Conservation (phyloP, 2,113 vertebrate genomes). For the Oophaga pumilio region DNA sequence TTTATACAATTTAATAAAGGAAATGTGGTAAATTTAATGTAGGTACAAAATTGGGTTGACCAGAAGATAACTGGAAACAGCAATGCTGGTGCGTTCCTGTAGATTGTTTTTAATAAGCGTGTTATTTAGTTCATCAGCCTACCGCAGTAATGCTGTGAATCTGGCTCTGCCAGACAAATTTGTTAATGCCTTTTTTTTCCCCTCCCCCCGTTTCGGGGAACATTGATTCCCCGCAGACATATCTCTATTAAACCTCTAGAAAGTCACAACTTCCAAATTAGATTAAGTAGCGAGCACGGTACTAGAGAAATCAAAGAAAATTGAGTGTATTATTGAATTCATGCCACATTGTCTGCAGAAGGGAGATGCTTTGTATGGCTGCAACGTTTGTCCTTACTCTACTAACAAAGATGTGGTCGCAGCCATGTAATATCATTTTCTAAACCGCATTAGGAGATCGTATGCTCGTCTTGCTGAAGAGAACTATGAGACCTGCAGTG, state of each 20-base stretch:
- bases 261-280: slow-evolving; percentile 74
- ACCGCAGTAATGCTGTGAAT: slow-evolving; percentile 66
- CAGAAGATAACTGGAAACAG: slow-evolving; percentile 73
- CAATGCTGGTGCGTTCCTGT: slow-evolving; percentile 66
- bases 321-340: slow-evolving; percentile 72
- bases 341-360: slow-evolving; percentile 71
- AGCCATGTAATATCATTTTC: slow-evolving; percentile 63
- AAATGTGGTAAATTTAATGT: slow-evolving; percentile 72
- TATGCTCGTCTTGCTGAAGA: slow-evolving; percentile 36
- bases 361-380: slow-evolving; percentile 65
- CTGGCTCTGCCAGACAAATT: slow-evolving; percentile 68
- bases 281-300: slow-evolving; percentile 71
- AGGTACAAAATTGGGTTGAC: slow-evolving; percentile 69
- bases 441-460: slow-evolving; percentile 56
- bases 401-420: slow-evolving; percentile 66
- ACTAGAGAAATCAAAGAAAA: slow-evolving; percentile 72
- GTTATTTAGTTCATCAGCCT: slow-evolving; percentile 71
- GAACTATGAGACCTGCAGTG: slow-evolving; percentile 47
- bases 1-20: slow-evolving; percentile 72
- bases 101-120: slow-evolving; percentile 75
- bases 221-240: slow-evolving; percentile 72
- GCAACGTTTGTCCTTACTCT: slow-evolving; percentile 68
- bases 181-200: slow-evolving; percentile 65
- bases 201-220: slow-evolving; percentile 61
- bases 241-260: slow-evolving; percentile 74